Percentiles rank a stretch among this genome's conserved stretches.
Evolutionary conservation across 2,888 invertebrate genomes (phyloP).

Genomic region (Ectobius pallidus): DNA sequence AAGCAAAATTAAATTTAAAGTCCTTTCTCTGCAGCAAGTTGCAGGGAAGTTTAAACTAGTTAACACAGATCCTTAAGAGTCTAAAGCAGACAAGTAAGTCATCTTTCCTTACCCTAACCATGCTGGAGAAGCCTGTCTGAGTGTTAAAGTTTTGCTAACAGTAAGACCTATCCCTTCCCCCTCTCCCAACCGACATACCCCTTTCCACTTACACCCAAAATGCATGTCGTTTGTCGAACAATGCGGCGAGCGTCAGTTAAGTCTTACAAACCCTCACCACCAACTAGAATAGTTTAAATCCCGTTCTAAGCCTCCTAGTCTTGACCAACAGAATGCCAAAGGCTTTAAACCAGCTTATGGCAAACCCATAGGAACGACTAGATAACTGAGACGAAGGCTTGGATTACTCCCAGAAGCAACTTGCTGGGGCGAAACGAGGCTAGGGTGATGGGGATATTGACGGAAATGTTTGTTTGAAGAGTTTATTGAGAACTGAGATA

Average conservation of each 20-base stretch:
- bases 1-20: too few relatives aligned
- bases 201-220: neutral
- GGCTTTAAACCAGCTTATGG: constrained; percentile 27
- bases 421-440: too few relatives aligned
- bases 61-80: too few relatives aligned
- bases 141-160: neutral
- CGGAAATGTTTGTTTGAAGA: constrained; percentile 14
- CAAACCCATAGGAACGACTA: neutral
- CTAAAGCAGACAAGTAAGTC: too few relatives aligned
- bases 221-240: constrained; percentile 8
- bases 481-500: neutral
- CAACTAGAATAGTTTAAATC: constrained; percentile 23
- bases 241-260: neutral
- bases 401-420: neutral
- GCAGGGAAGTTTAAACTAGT: too few relatives aligned
- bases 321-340: constrained; percentile 28
- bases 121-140: too few relatives aligned
- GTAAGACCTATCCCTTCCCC: neutral
- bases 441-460: constrained; percentile 1
- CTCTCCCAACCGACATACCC: too few relatives aligned
- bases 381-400: constrained; percentile 9
- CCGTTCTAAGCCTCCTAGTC: constrained; percentile 18
- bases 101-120: too few relatives aligned
- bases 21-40: too few relatives aligned
- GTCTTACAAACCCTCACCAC: constrained; percentile 2